Evolutionary conservation across 2,888 invertebrate genomes (phyloP), one percentile per base, ranked within the genome.

Genomic region (Malthinus flaveolus): DNA sequence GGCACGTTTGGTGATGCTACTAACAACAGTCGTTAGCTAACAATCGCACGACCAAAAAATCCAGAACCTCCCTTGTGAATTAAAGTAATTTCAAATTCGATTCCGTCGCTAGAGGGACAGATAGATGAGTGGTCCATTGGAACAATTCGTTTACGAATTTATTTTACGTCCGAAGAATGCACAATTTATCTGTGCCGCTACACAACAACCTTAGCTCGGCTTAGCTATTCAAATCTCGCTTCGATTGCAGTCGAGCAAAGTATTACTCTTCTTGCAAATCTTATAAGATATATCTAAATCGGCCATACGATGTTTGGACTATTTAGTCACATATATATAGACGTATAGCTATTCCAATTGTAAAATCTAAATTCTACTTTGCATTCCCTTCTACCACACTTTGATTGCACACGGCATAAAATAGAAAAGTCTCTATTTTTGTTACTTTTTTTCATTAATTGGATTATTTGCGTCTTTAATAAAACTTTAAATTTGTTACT

Each of bases 41-140:
- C 63, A 64, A 64, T 66, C 72, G 71, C 68, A 71, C 66, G 70
- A 71, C 72, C 72, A 76, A 78, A 78, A 78, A 78, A 76, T 76
- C 76, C 76, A 69, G 74, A 73, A 73, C 74, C 77, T 79, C 78
- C 78, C 79, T 74, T 74, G 78, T 74, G 79, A 79, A 79, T 79
- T 79, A 79, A 79, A 79, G 77, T 78, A 78, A 79, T 79, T 79
- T 78, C 78, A 78, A 78, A 79, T 79, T 79, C 79, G 79, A 79
- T 78, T 78, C 77, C 76, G 75, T 75, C 76, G 75, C 76, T 74
- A 73, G 76, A 78, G 78, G 78, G 78, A 78, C 77, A 76, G 77
- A 78, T 77, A 78, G 77, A 79, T 79, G 78, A 78, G 78, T 78
- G 78, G 77, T 77, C 73, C 76, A 77, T 72, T 69, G 71, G 73